Conservation (phyloP, 2,888 invertebrate genomes). For the Sialis fuliginosa region DNA sequence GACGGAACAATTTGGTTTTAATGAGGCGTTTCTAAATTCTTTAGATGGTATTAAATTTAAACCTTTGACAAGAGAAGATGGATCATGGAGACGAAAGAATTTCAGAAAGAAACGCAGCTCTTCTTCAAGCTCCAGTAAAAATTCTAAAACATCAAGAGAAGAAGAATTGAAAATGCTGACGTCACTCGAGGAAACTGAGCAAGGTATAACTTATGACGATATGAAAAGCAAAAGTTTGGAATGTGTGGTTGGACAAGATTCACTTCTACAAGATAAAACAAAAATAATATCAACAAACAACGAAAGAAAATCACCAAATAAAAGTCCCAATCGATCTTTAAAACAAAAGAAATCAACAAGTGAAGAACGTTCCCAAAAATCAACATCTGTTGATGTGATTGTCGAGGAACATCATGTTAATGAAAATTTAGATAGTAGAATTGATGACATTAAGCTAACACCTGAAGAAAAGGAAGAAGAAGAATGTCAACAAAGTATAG, state of each 20-base stretch:
- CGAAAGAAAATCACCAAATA: neutral
- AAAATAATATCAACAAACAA: neutral
- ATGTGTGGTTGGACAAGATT: neutral
- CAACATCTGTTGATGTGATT: neutral
- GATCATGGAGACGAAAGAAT: slow-evolving; percentile 38
- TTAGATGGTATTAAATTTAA: slow-evolving; percentile 44
- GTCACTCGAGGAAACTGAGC: slow-evolving; percentile 43
- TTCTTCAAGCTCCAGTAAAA: slow-evolving; percentile 36
- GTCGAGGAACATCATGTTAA: neutral
- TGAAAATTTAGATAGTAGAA: neutral
- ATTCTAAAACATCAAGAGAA: slow-evolving; percentile 41
- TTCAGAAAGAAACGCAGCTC: slow-evolving; percentile 39
- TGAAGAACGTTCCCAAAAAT: neutral
- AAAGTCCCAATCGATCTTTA: neutral
- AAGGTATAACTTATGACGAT: slow-evolving; percentile 2
- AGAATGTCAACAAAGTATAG: no score
- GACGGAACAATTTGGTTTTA: slow-evolving; percentile 13
- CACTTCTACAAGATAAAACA: neutral
- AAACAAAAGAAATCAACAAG: neutral
- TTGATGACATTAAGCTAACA: neutral
- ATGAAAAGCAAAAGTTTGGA: neutral
- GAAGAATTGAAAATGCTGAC: slow-evolving; percentile 45
- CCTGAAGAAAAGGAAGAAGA: neutral
- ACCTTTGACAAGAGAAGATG: slow-evolving; percentile 40
- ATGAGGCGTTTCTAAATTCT: slow-evolving; percentile 31